Conservation (phyloP, 2,888 invertebrate genomes). For the Parapristionchus giblindavisi region DNA sequence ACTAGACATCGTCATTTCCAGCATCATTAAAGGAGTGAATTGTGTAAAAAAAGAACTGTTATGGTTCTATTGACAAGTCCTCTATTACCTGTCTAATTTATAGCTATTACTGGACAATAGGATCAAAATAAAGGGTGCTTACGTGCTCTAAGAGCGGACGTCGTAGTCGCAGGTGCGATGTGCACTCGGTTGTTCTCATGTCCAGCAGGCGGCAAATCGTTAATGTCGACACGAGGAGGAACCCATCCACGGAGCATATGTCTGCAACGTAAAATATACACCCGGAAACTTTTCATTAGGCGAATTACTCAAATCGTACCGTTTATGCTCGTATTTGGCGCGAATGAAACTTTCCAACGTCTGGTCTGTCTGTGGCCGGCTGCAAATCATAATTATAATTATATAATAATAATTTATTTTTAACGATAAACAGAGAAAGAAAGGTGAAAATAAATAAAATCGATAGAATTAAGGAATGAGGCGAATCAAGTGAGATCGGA, state of each 20-base stretch:
- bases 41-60: too few species aligned
- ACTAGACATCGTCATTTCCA: too few species aligned
- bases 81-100: too few species aligned
- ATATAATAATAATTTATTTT: neutral
- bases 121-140: slow-evolving; percentile 41
- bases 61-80: too few species aligned
- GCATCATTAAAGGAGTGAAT: too few species aligned
- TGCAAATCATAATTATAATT: slow-evolving; percentile 5
- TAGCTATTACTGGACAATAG: too few species aligned
- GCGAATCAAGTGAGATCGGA: too few species aligned
- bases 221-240: slow-evolving; percentile 55
- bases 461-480: too few species aligned
- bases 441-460: too few species aligned
- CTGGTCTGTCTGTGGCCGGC: slow-evolving; percentile 92
- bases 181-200: slow-evolving; percentile 1
- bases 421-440: neutral
- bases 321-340: slow-evolving; percentile 97
- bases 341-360: slow-evolving; percentile 92
- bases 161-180: slow-evolving; percentile 9
- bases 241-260: slow-evolving; percentile 60
- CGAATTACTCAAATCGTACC: slow-evolving; percentile 75
- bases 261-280: slow-evolving; percentile 42
- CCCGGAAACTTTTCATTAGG: neutral
- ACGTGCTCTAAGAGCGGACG: slow-evolving; percentile 7
- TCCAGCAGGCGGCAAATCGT: slow-evolving; percentile 52